Conservation (phyloP, 2,888 invertebrate genomes). For the Mythimna lalbum region DNA sequence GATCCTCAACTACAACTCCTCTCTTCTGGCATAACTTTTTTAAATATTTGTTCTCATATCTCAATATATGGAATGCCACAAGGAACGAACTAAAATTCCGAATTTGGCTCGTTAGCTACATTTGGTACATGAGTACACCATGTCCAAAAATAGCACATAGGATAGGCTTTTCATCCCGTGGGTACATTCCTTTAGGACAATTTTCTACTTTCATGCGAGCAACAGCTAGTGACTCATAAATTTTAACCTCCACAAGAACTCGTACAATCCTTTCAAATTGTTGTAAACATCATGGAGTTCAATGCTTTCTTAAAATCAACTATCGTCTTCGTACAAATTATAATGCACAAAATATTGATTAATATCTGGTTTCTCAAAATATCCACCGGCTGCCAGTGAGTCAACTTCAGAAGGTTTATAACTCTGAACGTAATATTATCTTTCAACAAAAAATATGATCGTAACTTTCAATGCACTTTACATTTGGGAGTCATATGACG, state of each 20-base stretch:
- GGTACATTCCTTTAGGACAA: too few relatives aligned
- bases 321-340: constrained; percentile 7
- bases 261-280: not conserved
- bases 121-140: too few relatives aligned
- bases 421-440: constrained; percentile 21
- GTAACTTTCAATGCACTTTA: constrained; percentile 15
- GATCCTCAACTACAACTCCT: too few relatives aligned
- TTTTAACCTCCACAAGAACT: not conserved
- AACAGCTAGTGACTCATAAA: too few relatives aligned
- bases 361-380: constrained; percentile 17
- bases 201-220: too few relatives aligned
- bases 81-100: not conserved
- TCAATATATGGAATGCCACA: not conserved
- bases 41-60: not conserved
- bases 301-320: constrained; percentile 18
- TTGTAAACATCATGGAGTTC: not conserved
- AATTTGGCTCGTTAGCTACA: not conserved
- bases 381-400: constrained; percentile 28
- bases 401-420: constrained; percentile 32
- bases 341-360: constrained; percentile 26
- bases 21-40: too few relatives aligned
- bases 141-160: too few relatives aligned
- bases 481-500: constrained; percentile 13
- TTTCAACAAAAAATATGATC: constrained; percentile 14
- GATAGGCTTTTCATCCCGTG: too few relatives aligned